Conservation (phyloP, 2,797 vertebrate genomes). For the Fistularia tabacaria region DNA sequence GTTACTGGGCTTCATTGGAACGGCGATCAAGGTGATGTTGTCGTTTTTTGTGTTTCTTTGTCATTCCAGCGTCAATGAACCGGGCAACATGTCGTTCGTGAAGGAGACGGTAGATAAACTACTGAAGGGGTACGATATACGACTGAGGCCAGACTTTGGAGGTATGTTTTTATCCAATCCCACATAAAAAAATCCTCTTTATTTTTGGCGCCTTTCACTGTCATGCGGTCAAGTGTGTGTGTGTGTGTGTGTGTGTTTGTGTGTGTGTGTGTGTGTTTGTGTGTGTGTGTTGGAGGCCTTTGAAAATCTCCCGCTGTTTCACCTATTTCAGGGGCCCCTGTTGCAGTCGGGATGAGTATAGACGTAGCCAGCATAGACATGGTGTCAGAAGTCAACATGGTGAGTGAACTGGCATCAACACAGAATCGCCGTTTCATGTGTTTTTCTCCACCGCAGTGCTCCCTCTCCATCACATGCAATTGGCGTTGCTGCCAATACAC, state of each 20-base stretch:
- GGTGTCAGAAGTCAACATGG: constrained; percentile 98
- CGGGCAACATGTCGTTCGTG: constrained; percentile 93
- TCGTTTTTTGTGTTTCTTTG: neutral
- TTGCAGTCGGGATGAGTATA: constrained; percentile 93
- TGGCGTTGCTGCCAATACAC: constrained; percentile 1
- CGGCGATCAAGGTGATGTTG: constrained; percentile 27
- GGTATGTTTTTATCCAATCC: constrained; percentile 65
- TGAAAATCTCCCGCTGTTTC: constrained; percentile 18
- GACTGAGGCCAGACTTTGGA: constrained; percentile 92
- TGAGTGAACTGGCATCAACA: constrained; percentile 66
- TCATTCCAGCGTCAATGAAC: constrained; percentile 84
- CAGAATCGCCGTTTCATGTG: neutral
- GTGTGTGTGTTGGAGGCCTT: neutral
- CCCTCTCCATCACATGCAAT: neutral
- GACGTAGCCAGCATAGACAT: constrained; percentile 96
- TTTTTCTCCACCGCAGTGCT: constrained; percentile 1
- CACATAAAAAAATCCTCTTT: constrained; percentile 8
- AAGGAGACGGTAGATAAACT: constrained; percentile 96
- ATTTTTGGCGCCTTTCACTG: constrained; percentile 47
- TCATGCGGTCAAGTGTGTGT: constrained; percentile 47
- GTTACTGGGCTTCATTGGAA: constrained; percentile 42
- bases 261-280: neutral
- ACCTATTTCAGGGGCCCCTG: constrained; percentile 83
- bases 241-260: neutral
- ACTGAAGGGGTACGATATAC: constrained; percentile 90